Evolutionary conservation across 2,797 vertebrate species (phyloP), one percentile per base, ranked within the genome.

Genomic region (Gambusia yucatana): DNA sequence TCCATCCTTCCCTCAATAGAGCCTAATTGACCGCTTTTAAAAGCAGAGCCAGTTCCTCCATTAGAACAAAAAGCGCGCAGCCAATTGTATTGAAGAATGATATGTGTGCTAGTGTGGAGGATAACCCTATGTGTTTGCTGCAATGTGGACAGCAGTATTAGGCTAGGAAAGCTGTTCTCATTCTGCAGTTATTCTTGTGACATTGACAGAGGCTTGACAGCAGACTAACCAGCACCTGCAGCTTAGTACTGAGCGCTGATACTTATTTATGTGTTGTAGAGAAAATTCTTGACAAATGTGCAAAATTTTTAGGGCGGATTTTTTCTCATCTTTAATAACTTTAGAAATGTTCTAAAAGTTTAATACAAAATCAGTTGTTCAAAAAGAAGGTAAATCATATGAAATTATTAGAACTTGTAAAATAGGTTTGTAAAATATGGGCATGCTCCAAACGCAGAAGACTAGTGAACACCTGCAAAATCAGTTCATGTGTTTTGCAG

Each of bases 1-100:
- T 89, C 85, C 92, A 86, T 86, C 85, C 88, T 83, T 82, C 84
- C 80, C 77, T 88, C 89, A 84, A 93, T 91, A 87, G 84, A 73
- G 78, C 89, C 90, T 94, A 96, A 96, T 96, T 95, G 94, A 92
- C 84, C 78, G 11, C 90, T 90, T 94, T 94, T 89, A 86, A 95
- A 91, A 91, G 89, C 88, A 83, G 86, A 81, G 88, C 84, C 89
- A 84, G 77, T 93, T 89, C 86, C 87, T 92, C 87, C 84, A 94
- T 95, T 94, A 93, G 89, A 89, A 92, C 85, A 91, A 89, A 85
- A 87, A 82, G 86, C 82, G 93, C 90, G 88, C 84, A 75, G 88
- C 82, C 88, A 90, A 92, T 94, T 86, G 91, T 87, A 84, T 87
- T 77, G 43, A 79, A 72, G 83, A 83, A 72, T 75, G 71, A 83